A percentile compares a stretch with the other conserved stretches of the same genome.
These are phyloP conservation scores for Zaprionus gabonicus DNA, from an alignment of 1,140 invertebrate species.

Conservation along the genomic window DNA sequence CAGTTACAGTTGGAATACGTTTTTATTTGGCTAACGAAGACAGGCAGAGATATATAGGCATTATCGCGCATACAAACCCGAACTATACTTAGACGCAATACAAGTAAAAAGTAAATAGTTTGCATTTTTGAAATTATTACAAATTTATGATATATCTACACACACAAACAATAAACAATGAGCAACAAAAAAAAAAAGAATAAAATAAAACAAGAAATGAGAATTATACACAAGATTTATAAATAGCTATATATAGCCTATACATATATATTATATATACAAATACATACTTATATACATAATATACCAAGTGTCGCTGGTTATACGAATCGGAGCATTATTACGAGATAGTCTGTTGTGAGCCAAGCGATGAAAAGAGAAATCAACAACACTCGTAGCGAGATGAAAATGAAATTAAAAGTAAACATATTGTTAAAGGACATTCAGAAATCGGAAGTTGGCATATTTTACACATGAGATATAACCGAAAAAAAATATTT, in stretches of 20 bases:
- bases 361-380: conserved; percentile 6
- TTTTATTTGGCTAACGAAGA: conserved; percentile 27
- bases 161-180: conserved; percentile 21
- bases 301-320: conserved; percentile 44
- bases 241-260: conserved; percentile 60
- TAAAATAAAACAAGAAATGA: conserved; percentile 37
- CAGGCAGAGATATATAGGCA: conserved; percentile 7
- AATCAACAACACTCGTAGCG: conserved; percentile 13
- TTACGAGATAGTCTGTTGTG: conserved; percentile 8
- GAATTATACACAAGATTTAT: conserved; percentile 73
- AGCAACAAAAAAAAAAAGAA: conserved; percentile 36
- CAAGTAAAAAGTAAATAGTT: conserved; percentile 41
- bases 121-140: conserved; percentile 55
- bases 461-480: conserved; percentile 36
- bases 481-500: conserved; percentile 9
- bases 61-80: conserved; percentile 21
- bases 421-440: conserved; percentile 38
- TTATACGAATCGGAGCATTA: conserved; percentile 41
- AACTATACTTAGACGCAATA: conserved; percentile 28
- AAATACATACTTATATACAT: conserved; percentile 25
- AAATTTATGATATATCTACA: conserved; percentile 43
- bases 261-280: conserved; percentile 46
- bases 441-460: conserved; percentile 8
- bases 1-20: conserved; percentile 26
- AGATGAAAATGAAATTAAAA: conserved; percentile 1